These are phyloP conservation scores for Apostichopus parvimensis DNA, from an alignment of 35 echinoderm and acorn worm species.

Conservation along the genomic window DNA sequence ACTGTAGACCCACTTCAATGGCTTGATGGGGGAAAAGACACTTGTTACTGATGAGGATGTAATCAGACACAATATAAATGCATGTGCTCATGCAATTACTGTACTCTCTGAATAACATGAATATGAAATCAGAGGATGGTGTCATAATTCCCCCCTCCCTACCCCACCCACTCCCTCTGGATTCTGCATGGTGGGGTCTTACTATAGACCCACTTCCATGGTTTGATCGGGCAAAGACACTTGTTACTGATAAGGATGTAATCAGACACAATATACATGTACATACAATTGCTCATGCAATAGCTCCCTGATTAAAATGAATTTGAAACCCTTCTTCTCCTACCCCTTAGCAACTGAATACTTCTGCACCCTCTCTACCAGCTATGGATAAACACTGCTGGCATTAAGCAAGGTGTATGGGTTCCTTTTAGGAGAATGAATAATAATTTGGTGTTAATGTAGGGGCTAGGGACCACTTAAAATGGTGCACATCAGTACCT, in stretches of 20 bases:
- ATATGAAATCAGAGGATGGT: constrained; percentile 55
- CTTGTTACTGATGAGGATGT: not conserved
- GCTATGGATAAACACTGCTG: no score
- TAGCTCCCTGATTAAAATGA: constrained; percentile 51
- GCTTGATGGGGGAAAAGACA: no score
- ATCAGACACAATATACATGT: not conserved
- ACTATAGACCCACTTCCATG: not conserved
- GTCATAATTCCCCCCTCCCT: no score
- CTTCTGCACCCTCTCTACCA: no score
- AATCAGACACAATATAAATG: not conserved
- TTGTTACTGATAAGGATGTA: not conserved
- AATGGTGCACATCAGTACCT: no score
- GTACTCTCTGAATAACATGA: constrained; percentile 47
- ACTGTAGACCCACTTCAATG: constrained; percentile 23
- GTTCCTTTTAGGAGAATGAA: no score
- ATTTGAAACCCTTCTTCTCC: constrained; percentile 27
- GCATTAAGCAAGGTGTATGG: no score
- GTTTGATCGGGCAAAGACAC: no score
- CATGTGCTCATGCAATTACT: constrained; percentile 59
- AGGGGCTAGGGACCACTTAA: no score
- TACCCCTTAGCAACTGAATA: not conserved
- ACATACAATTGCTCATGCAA: constrained; percentile 46
- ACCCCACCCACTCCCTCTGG: not conserved
- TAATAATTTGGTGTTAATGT: no score
- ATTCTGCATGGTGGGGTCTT: constrained; percentile 81